Conservation (phyloP, 2,888 invertebrate species). For the Cylindroiulus punctatus region DNA sequence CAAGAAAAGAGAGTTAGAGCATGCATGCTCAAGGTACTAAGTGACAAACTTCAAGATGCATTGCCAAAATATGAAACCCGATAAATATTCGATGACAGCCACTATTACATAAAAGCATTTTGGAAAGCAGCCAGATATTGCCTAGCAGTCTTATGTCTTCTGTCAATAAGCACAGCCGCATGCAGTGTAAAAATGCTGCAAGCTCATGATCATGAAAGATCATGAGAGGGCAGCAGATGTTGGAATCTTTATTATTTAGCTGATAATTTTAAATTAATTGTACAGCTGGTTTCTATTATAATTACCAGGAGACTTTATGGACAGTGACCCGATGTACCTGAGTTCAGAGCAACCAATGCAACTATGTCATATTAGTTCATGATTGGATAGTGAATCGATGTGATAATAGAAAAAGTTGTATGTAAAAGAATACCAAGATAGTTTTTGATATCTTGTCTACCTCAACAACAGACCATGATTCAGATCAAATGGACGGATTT, state of each 20-base stretch:
- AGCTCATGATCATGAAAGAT: not conserved
- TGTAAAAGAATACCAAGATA: not conserved
- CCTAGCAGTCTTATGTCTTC: not conserved
- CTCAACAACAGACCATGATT: not conserved
- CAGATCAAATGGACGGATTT: not conserved
- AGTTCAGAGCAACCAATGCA: too few species aligned
- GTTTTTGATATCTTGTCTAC: too few species aligned
- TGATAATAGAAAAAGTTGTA: not conserved
- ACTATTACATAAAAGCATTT: not conserved
- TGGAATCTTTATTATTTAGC: not conserved
- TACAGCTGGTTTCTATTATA: not conserved
- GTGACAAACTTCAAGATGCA: not conserved
- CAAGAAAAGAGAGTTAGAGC: too few species aligned
- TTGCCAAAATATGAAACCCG: not conserved
- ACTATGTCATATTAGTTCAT: too few species aligned
- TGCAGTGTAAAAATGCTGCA: not conserved
- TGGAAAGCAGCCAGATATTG: not conserved
- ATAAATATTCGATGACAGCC: not conserved
- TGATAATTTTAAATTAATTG: not conserved
- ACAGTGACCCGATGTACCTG: too few species aligned
- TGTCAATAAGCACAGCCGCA: not conserved
- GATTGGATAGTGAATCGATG: not conserved
- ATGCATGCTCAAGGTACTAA: not conserved
- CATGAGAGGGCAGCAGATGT: not conserved
- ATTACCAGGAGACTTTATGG: too few species aligned